Evolutionary conservation across 2,113 vertebrate genomes (phyloP).

Genomic region (Nothobranchius furzeri): DNA sequence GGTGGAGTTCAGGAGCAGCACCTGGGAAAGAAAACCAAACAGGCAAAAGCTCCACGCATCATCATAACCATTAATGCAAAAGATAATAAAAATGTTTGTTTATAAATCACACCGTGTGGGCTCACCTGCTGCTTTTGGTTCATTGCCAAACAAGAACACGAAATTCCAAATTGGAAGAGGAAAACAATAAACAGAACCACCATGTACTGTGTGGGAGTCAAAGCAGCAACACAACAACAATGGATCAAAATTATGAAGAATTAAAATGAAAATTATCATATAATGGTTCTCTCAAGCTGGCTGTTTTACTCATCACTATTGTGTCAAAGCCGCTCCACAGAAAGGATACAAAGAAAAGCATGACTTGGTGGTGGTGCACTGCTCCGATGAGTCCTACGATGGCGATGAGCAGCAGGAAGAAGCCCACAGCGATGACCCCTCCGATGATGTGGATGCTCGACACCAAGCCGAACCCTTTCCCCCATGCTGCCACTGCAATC

Average conservation of each 20-base stretch:
- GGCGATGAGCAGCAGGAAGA: slow-evolving; percentile 91
- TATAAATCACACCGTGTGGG: background rate
- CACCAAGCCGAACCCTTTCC: slow-evolving; percentile 87
- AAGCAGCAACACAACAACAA: slow-evolving; percentile 37
- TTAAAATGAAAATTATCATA: background rate
- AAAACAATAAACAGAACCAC: slow-evolving; percentile 92
- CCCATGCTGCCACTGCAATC: slow-evolving; percentile 91
- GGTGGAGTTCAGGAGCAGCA: slow-evolving; percentile 79
- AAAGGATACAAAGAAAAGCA: slow-evolving; percentile 96
- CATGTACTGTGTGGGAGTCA: slow-evolving; percentile 87
- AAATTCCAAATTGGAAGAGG: slow-evolving; percentile 90
- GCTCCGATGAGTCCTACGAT: slow-evolving; percentile 89
- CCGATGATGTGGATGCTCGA: slow-evolving; percentile 93
- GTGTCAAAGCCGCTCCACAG: too few relatives aligned
- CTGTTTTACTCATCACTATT: too few relatives aligned
- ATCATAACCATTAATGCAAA: background rate
- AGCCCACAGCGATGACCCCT: slow-evolving; percentile 89
- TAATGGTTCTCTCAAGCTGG: too few relatives aligned
- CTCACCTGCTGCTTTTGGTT: slow-evolving; percentile 86
- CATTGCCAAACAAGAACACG: slow-evolving; percentile 90
- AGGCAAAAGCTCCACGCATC: background rate
- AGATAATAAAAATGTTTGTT: background rate
- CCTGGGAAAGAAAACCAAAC: slow-evolving; percentile 65
- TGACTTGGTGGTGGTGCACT: slow-evolving; percentile 91
- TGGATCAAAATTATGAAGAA: background rate